Evolutionary conservation across 1,140 invertebrate genomes (phyloP), one percentile per base, ranked within the genome.

Genomic region (Aleiodes sp.): DNA sequence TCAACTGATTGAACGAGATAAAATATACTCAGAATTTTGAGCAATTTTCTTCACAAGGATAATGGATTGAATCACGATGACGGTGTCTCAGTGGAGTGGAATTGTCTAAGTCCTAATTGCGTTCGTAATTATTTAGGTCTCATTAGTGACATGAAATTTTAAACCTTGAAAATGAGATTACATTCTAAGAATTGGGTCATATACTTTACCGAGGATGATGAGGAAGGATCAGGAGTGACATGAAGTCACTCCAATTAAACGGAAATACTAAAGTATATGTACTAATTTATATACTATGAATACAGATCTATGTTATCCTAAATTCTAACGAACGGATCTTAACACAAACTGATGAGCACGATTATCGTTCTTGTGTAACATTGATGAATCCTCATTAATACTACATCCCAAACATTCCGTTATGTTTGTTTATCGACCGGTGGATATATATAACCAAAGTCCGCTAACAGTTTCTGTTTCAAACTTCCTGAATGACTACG

Each of bases 301-400:
- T n/a, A n/a, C n/a, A n/a, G n/a, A n/a, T n/a, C n/a, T n/a, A n/a
- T n/a, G n/a, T n/a, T n/a, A n/a, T n/a, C n/a, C n/a, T n/a, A n/a
- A n/a, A 52, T 21, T 24, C 46, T 19, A 52, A 16, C 46, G n/a
- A 12, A 35, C 19, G 19, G 24, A 19, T 37, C 35, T 39, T 62
- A 9, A 35, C 21, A 12, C 60, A 62, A 35, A 39, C 33, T 29
- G 60, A 35, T 62, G 46, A 21, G 21, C 46, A 19, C 60, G 37
- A 62, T 62, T 62, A 62, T 35, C 60, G 31, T 62, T 39, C 19
- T 33, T 14, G 37, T 62, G 33, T 39, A 39, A 62, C 37, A 62
- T 62, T 62, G 60, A 62, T 39, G 21, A 28, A 60, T 28, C 24
- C 31, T 28, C n/a, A 29, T 26, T 60, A 60, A 60, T 60, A 60